A percentile compares a stretch with the other conserved stretches of the same genome.
These are phyloP conservation scores for Drosophila neonasuta DNA, from an alignment of 2,888 invertebrate species.

Conservation along the genomic window DNA sequence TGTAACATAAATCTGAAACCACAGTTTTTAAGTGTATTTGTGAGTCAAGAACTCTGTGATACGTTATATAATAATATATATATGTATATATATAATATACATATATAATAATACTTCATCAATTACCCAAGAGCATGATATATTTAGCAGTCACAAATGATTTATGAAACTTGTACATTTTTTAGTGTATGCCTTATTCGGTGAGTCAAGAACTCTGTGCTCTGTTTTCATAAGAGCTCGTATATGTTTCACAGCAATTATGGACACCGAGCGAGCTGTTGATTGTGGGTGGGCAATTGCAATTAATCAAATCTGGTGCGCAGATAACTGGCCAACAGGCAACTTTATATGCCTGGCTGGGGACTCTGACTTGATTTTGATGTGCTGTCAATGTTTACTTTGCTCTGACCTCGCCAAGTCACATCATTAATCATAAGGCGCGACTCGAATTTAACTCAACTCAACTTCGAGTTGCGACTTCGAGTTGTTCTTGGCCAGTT, in stretches of 20 bases:
- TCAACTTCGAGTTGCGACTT: conserved; percentile 3
- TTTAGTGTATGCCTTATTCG: conserved; percentile 11
- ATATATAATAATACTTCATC: too few species aligned
- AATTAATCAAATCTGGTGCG: conserved; percentile 68
- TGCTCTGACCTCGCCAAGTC: conserved; percentile 35
- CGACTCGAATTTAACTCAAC: neutral
- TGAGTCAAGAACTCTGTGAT: too few species aligned
- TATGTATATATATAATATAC: too few species aligned
- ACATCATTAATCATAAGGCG: conserved; percentile 60
- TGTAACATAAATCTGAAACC: too few species aligned
- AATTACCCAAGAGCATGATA: too few species aligned
- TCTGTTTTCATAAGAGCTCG: neutral
- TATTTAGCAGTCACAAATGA: too few species aligned
- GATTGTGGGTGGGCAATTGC: conserved; percentile 62
- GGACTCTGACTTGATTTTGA: conserved; percentile 45
- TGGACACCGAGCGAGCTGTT: conserved; percentile 45
- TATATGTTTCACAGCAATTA: conserved; percentile 43
- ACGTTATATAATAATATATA: too few species aligned
- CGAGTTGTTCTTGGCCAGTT: conserved; percentile 34
- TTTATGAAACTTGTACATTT: too few species aligned
- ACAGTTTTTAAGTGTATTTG: too few species aligned
- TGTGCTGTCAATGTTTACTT: conserved; percentile 59
- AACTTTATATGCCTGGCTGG: conserved; percentile 11
- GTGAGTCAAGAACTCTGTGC: conserved; percentile 1
- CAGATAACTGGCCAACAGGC: conserved; percentile 45